phyloP scores from a whole-genome alignment of 1,140 invertebrate genomes.

The Tribolium madens region DNA sequence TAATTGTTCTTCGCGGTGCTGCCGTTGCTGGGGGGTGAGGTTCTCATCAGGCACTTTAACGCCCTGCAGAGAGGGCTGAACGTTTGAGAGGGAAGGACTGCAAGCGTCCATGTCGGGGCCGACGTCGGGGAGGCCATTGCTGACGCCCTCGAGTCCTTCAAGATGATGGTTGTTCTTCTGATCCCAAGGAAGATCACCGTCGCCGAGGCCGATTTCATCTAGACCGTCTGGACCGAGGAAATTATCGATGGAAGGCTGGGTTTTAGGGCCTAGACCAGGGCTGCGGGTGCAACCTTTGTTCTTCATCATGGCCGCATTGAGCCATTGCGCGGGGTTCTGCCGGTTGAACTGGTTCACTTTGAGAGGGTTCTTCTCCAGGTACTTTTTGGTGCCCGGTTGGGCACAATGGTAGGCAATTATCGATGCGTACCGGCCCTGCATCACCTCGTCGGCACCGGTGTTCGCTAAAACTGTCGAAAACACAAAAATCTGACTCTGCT shows the following conservation, averaged over 20 bases:
- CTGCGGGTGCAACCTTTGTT: constrained; percentile 74
- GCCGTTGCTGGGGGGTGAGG: constrained; percentile 94
- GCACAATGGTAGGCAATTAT: constrained; percentile 97
- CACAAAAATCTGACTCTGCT: constrained; percentile 98
- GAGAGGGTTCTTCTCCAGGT: constrained; percentile 93
- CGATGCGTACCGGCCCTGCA: constrained; percentile 88
- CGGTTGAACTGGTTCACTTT: constrained; percentile 89
- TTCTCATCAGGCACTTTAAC: constrained; percentile 97
- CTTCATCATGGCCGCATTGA: constrained; percentile 82
- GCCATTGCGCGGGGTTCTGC: constrained; percentile 84
- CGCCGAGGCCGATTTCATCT: constrained; percentile 67
- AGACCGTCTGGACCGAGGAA: constrained; percentile 69
- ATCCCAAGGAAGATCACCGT: constrained; percentile 64
- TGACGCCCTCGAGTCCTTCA: constrained; percentile 62
- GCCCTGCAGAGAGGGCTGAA: constrained; percentile 76
- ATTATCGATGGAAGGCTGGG: constrained; percentile 64
- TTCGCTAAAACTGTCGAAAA: constrained; percentile 96
- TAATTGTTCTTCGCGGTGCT: constrained; percentile 92
- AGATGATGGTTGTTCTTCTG: constrained; percentile 64
- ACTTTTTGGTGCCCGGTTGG: constrained; percentile 94
- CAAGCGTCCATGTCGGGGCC: constrained; percentile 65
- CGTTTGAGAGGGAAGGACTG: constrained; percentile 69
- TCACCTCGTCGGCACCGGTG: constrained; percentile 91
- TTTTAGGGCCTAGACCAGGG: constrained; percentile 59
- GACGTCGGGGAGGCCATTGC: constrained; percentile 64